Percentiles rank a stretch among this genome's conserved stretches.
These are phyloP conservation scores for Microcebus ravelobensis DNA, from an alignment of 2,113 vertebrate species.

Conservation along the genomic window DNA sequence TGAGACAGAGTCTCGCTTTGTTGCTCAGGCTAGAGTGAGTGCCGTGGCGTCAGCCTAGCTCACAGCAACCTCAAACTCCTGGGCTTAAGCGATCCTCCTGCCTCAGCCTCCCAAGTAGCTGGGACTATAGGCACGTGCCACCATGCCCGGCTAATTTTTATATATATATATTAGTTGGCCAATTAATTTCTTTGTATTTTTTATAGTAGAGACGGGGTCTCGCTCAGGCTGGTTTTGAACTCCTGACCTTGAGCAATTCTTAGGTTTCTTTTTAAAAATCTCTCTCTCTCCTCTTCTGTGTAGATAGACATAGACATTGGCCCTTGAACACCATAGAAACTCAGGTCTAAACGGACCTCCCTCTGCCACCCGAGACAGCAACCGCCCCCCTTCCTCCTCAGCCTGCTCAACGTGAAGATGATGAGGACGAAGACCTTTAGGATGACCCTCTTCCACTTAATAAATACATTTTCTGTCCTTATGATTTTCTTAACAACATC, in stretches of 20 bases:
- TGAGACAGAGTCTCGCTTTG: no score
- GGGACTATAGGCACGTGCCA: no score
- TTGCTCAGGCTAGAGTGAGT: no score
- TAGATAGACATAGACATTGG: neutral
- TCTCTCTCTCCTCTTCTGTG: neutral
- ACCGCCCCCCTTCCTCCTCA: neutral
- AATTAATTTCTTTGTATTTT: no score
- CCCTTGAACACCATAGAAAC: neutral
- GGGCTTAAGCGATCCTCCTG: no score
- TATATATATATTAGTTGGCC: no score
- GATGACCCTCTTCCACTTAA: neutral
- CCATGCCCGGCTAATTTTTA: no score
- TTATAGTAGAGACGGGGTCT: no score
- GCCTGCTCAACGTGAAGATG: neutral
- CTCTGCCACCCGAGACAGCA: neutral
- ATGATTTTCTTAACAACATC: neutral
- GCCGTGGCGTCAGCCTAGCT: no score
- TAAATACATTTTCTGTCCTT: neutral
- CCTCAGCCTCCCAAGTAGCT: no score
- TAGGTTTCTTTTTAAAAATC: neutral
- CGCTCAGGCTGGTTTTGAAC: no score
- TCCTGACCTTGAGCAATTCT: neutral
- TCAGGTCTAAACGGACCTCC: neutral
- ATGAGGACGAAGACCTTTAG: neutral
- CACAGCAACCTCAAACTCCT: no score